Evolutionary conservation across 2,888 invertebrate species (phyloP), one percentile per base, ranked within the genome.

Genomic region (Petrolisthes cinctipes): DNA sequence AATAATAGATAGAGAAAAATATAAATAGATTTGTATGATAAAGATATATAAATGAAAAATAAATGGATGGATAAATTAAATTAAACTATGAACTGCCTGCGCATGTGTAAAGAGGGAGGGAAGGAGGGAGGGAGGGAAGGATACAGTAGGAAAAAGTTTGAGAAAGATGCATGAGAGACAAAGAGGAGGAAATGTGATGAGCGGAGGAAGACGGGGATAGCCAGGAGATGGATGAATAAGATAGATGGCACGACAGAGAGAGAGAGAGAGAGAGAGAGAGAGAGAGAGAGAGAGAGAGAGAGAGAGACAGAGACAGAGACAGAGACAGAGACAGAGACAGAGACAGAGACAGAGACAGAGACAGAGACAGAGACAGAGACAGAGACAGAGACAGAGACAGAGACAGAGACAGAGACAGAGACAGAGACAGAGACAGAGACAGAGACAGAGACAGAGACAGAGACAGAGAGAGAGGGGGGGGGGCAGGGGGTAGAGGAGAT

Each of bases 231-330:
- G n/a, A 20, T n/a, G 71, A 17, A 20, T n/a, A 20, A 17, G 71
- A 17, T 14, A 71, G 71, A 71, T 14, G 20, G 71, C 14, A 20
- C 14, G 71, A 71, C n/a, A 71, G 71, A 71, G 4, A 71, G 71
- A 71, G 71, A 71, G 71, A 71, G 71, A 71, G 71, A 71, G 71
- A 71, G 71, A 71, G 71, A 78, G 54, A 78, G 78, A 78, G 78
- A 78, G 78, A 78, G 78, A 78, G 51, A 20, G 78, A 20, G 51
- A 78, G 78, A 37, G 20, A 78, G 75, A 75, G 75, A 75, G 75
- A 75, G 75, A 75, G 75, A 61, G 17, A 61, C 1, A 61, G 61
- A 61, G 61, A 61, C 1, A 61, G 61, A 9, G 61, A 61, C 1
- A 61, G 61, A 61, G 61, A 61, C 1, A 14, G 11, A 61, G 3